Percentiles rank a stretch among this genome's conserved stretches.
These are phyloP conservation scores for Conus ventricosus DNA, from an alignment of 1,140 invertebrate species.

Conservation along the genomic window DNA sequence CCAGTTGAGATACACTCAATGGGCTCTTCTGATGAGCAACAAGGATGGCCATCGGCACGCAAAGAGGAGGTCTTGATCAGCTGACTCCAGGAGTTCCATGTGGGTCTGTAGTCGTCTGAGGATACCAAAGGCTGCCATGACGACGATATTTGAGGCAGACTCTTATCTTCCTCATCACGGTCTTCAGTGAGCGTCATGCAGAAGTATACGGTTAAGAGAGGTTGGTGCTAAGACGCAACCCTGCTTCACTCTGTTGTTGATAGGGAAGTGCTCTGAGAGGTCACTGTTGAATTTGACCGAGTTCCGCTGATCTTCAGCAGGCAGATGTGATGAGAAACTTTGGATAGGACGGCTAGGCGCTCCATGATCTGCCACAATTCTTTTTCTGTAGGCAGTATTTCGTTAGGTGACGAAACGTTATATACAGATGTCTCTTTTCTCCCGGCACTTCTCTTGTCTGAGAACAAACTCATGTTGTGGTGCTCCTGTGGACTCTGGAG, in stretches of 20 bases:
- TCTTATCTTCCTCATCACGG: background rate
- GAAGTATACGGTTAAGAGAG: background rate
- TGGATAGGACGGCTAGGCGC: background rate
- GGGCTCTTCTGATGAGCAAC: no score
- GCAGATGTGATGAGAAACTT: background rate
- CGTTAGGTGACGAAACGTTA: background rate
- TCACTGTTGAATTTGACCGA: background rate
- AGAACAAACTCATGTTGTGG: background rate
- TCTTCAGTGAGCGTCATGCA: background rate
- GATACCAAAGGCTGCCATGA: background rate
- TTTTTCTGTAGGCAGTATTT: background rate
- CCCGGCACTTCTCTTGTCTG: background rate
- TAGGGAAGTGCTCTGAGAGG: background rate
- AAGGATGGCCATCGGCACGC: no score
- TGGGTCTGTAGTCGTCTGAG: background rate
- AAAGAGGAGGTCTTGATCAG: no score
- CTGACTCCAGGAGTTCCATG: background rate
- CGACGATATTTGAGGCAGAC: background rate
- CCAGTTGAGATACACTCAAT: no score
- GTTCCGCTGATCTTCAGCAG: background rate
- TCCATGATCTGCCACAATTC: background rate
- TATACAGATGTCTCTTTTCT: background rate
- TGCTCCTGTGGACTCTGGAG: background rate
- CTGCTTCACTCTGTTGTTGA: background rate
- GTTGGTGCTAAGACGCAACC: background rate